These are phyloP conservation scores for Pachycephus smyrnensis DNA, from an alignment of 2,888 invertebrate genomes.

Conservation along the genomic window DNA sequence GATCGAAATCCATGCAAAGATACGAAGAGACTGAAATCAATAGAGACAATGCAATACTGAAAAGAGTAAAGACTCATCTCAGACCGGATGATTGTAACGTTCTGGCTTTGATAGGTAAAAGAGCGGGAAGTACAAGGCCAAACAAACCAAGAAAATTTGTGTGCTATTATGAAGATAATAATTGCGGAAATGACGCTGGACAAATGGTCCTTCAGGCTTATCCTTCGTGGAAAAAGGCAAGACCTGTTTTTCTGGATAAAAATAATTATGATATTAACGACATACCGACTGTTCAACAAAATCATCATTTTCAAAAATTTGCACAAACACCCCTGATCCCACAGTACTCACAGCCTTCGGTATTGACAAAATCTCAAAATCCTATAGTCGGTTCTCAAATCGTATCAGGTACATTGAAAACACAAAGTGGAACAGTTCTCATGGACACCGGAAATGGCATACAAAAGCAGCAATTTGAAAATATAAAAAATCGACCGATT, in stretches of 20 bases:
- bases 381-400: neutral
- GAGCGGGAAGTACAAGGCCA: neutral
- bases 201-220: slow-evolving; percentile 14
- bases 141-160: slow-evolving; percentile 35
- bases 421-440: neutral
- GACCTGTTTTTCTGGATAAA: neutral
- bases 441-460: neutral
- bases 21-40: slow-evolving; percentile 2
- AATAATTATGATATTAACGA: neutral
- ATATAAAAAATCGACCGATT: neutral
- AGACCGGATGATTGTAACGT: slow-evolving; percentile 15
- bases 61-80: slow-evolving; percentile 9
- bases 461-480: neutral
- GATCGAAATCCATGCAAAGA: slow-evolving; percentile 19
- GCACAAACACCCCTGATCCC: neutral
- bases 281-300: neutral
- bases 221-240: slow-evolving; percentile 4
- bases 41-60: neutral
- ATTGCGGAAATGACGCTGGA: slow-evolving; percentile 17
- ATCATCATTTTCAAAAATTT: neutral
- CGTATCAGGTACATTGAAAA: neutral
- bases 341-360: neutral
- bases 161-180: slow-evolving; percentile 42
- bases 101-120: slow-evolving; percentile 17
- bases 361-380: neutral